Evolutionary conservation across 2,888 invertebrate genomes (phyloP).

Genomic region (Gymnocheta viridis): DNA sequence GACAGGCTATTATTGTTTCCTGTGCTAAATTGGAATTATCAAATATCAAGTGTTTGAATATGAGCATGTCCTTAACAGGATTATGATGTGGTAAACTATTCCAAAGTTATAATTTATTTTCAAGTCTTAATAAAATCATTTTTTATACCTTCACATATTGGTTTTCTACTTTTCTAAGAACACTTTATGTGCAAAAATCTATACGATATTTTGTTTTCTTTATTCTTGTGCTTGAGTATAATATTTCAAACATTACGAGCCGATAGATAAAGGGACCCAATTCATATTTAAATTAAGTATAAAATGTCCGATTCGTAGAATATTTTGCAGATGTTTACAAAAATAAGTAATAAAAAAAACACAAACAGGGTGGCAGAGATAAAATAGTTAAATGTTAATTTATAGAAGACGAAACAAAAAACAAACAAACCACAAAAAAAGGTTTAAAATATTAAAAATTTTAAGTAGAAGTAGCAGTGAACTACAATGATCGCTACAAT

Average conservation of each 20-base stretch:
- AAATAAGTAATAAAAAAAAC: not conserved
- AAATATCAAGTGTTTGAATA: conserved; percentile 49
- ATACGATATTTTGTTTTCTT: conserved; percentile 49
- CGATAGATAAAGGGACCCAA: conserved; percentile 15
- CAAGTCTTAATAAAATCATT: conserved; percentile 38
- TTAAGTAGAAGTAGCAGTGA: not conserved
- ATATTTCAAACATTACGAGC: conserved; percentile 45
- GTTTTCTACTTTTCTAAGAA: conserved; percentile 54
- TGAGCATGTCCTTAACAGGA: conserved; percentile 34
- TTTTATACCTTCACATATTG: conserved; percentile 38
- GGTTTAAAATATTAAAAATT: not conserved
- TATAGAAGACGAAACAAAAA: not conserved
- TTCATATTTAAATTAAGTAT: not conserved
- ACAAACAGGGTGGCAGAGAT: not conserved
- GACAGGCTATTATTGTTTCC: not conserved
- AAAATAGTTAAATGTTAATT: not conserved
- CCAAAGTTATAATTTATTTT: not conserved
- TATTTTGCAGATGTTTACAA: conserved; percentile 38
- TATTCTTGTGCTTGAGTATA: conserved; percentile 7
- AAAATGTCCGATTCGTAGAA: conserved; percentile 21
- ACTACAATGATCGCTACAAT: not conserved
- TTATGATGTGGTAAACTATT: conserved; percentile 28
- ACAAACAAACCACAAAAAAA: not conserved
- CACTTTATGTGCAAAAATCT: conserved; percentile 61
- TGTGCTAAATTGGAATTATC: conserved; percentile 15